These are phyloP conservation scores for Eurosta solidaginis DNA, from an alignment of 1,140 invertebrate species.

Conservation along the genomic window DNA sequence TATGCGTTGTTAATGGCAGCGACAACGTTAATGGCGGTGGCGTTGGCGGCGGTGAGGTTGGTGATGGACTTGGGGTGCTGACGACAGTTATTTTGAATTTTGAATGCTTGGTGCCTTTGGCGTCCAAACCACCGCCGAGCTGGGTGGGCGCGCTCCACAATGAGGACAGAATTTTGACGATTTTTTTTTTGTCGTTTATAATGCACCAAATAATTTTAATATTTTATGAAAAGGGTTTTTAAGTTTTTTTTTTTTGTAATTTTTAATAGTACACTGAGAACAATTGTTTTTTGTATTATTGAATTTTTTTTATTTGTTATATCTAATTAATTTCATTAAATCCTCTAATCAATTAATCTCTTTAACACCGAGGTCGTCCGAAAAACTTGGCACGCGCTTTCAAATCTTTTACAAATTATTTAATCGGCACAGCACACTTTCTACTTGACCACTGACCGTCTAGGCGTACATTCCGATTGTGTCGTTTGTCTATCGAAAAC, in stretches of 20 bases:
- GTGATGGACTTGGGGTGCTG: constrained; percentile 52
- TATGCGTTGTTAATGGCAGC: not conserved
- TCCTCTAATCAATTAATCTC: not conserved
- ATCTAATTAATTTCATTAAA: not conserved
- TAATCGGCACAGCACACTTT: not conserved
- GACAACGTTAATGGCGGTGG: constrained; percentile 37
- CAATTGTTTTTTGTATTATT: not conserved
- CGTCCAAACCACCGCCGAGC: constrained; percentile 45
- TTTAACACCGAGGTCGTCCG: not conserved
- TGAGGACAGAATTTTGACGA: constrained; percentile 58
- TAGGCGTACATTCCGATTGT: not conserved
- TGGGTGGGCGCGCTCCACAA: constrained; percentile 56
- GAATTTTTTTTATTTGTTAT: not conserved
- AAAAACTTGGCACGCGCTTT: not conserved
- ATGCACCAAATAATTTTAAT: not conserved
- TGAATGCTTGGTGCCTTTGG: constrained; percentile 36
- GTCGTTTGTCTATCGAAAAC: not conserved
- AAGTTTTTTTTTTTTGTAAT: not conserved
- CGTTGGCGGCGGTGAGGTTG: constrained; percentile 46
- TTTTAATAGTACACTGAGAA: not conserved
- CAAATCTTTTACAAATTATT: no score
- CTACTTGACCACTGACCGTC: not conserved
- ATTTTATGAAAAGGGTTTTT: not conserved
- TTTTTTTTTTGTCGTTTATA: constrained; percentile 30
- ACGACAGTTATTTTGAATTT: constrained; percentile 58